Evolutionary conservation across 2,888 invertebrate species (phyloP), one percentile per base, ranked within the genome.

Genomic region (Crocallis elinguaria): DNA sequence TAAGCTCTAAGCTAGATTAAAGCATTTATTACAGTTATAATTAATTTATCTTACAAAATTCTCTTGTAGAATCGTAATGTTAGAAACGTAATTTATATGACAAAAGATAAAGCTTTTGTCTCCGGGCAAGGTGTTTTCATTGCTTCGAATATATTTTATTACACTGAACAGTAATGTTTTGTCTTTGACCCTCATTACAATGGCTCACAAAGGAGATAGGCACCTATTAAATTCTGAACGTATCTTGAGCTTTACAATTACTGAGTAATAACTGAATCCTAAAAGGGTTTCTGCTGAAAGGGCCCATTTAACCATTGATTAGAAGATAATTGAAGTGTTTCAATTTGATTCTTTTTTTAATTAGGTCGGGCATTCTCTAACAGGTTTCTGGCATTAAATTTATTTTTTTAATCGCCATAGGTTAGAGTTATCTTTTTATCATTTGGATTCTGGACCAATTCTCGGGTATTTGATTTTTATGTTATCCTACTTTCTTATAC

Each of bases 181-280:
- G 57, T 57, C 53, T 49, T 35, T 42, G 45, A 60, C 60, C 62
- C 60, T 60, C 46, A 51, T 63, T 56, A 62, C 53, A 56, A 51
- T 52, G 27, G 49, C 30, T 49, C 39, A 58, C 55, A 60, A 58
- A 57, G 55, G 52, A 39, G 23, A 38, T 12, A 29, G 50, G 21
- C 38, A 42, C 42, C 51, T 49, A 50, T 57, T 60, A 56, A 57
- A 57, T 42, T 57, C 44, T 46, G 21, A 51, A 38, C 51, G 30
- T 52, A 52, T 48, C 46, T 49, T 30, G 30, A 50, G 43, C 50
- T 45, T 44, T 51, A 51, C 36, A 54, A 59, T 48, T 43, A 37
- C 42, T 44, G 30, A 51, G 42, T 41, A 49, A 54, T 59, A 51
- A 49, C 54, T 36, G 21, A 45, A 49, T 50, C 30, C 44, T 44